Percentiles rank a stretch among this genome's conserved stretches.
Evolutionary conservation across 2,113 vertebrate species (phyloP).

Genomic region (Elaphurus davidianus): DNA sequence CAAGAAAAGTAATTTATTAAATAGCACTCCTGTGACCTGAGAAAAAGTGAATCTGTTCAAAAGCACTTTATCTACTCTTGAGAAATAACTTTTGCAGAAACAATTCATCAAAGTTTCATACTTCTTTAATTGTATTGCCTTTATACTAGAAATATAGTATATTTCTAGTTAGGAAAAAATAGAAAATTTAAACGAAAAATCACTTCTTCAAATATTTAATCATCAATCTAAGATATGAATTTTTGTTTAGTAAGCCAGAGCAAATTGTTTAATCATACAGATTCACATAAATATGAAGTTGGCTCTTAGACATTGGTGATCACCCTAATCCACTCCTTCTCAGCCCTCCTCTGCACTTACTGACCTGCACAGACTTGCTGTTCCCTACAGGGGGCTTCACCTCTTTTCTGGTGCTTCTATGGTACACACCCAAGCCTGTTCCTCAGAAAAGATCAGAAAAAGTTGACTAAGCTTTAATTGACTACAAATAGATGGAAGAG

Average conservation of each 20-base stretch:
- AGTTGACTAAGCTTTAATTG: not conserved
- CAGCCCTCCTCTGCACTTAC: not conserved
- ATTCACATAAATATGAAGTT: not conserved
- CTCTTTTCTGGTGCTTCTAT: not conserved
- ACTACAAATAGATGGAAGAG: not conserved
- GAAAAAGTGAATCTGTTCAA: not conserved
- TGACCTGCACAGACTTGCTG: no score
- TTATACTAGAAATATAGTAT: not conserved
- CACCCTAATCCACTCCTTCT: not conserved
- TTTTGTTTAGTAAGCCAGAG: not conserved
- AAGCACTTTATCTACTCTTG: conserved; percentile 5
- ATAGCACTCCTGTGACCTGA: conserved; percentile 19
- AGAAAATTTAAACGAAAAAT: not conserved
- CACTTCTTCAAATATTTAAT: not conserved
- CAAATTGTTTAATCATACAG: not conserved
- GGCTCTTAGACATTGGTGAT: not conserved
- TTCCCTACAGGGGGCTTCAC: no score
- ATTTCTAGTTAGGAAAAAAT: not conserved
- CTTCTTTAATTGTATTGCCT: not conserved
- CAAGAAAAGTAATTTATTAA: conserved; percentile 55
- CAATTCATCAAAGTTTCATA: conserved; percentile 8
- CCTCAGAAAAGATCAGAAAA: not conserved
- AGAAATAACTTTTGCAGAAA: conserved; percentile 42
- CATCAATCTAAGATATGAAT: not conserved
- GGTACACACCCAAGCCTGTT: not conserved